phyloP scores from a whole-genome alignment of 2,888 invertebrate genomes.

The Vanessa cardui region DNA sequence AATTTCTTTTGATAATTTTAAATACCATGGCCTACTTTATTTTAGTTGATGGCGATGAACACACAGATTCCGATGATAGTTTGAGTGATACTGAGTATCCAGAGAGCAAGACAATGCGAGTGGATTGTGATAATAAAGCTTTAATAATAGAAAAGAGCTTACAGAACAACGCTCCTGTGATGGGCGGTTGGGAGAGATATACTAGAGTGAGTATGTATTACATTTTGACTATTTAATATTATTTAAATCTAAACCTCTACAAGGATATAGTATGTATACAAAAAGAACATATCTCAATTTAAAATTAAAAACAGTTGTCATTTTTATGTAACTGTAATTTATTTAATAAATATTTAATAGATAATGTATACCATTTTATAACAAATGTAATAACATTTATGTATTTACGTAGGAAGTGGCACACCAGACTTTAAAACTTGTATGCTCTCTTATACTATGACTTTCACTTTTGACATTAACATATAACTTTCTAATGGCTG shows the following conservation, averaged over 20 bases:
- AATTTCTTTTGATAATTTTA: not conserved
- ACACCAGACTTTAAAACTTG: too few species aligned
- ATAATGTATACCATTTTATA: too few species aligned
- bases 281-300: too few species aligned
- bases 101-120: conserved; percentile 52
- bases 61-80: conserved; percentile 63
- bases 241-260: not conserved
- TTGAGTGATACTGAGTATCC: conserved; percentile 75
- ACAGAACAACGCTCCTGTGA: conserved; percentile 74
- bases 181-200: conserved; percentile 95
- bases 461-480: too few species aligned
- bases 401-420: too few species aligned
- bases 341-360: too few species aligned
- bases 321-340: too few species aligned
- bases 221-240: conserved; percentile 7
- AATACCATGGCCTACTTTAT: conserved; percentile 21
- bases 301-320: too few species aligned
- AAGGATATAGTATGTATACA: too few species aligned
- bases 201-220: conserved; percentile 87
- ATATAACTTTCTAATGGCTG: too few species aligned
- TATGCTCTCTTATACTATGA: too few species aligned
- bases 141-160: conserved; percentile 84
- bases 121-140: conserved; percentile 44
- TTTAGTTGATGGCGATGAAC: conserved; percentile 56
- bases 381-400: too few species aligned